Base-by-base conservation (phyloP, 2,888 invertebrate species). In the Spilarctia lutea region DNA sequence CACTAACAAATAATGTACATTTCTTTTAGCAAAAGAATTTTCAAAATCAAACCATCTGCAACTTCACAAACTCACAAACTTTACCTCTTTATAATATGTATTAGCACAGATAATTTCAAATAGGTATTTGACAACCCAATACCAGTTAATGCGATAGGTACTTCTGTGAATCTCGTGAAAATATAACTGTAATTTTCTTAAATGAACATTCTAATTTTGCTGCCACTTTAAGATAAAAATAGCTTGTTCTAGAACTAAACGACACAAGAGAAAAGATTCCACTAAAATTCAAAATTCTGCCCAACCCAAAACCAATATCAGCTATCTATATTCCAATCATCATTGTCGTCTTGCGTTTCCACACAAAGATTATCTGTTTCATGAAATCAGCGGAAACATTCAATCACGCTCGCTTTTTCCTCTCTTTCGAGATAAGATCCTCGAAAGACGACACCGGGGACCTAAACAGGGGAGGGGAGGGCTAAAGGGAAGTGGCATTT, bases 321-420 rank as follows among this genome's bases (percentile, higher is more conserved):
- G 75, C 80, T 75, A 80, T 82, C 82, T 71, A 75, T 81, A 79
- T 82, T 79, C 82, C 83, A 83, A 84, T 84, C 82, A 83, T 83
- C 81, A 75, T 77, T 71, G 70, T 77, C 82, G 85, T 86, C 89
- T 87, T 86, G 88, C 88, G 89, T 86, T 85, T 86, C 87, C 87
- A 87, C 89, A 90, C 86, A 85, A 83, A 85, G 89, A 91, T 90
- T 92, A 92, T 93, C 93, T 89, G 88, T 89, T 88, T 87, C 87
- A 86, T 87, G 87, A 85, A 87, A 94, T 94, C 94, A 88, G 90
- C 94, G 95, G 95, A 95, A 95, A 90, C 94, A 88, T 91, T 94
- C 94, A 91, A 95, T 95, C 95, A 94, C 92, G 89, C 82, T 85
- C 87, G 81, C 88, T 90, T 91, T 91, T 92, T 91, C 89, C 88